These are phyloP conservation scores for Cavia aperea DNA, from an alignment of 2,113 vertebrate species.

Conservation along the genomic window DNA sequence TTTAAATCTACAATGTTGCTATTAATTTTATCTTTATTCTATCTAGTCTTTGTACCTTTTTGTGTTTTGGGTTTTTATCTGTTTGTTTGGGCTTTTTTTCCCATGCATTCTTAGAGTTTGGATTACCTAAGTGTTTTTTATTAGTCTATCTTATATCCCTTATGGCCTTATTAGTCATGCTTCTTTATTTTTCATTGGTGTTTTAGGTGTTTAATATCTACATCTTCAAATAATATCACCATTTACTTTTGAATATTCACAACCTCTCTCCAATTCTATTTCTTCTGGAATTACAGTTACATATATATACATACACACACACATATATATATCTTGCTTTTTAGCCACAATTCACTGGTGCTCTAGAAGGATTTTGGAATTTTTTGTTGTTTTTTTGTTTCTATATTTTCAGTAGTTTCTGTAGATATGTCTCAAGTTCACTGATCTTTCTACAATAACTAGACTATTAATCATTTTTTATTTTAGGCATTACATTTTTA, in stretches of 20 bases:
- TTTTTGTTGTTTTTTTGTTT: neutral
- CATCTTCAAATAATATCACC: neutral
- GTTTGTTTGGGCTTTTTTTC: neutral
- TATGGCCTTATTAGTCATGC: neutral
- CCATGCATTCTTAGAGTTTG: neutral
- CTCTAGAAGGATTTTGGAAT: too few species aligned
- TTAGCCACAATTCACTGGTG: neutral
- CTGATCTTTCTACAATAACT: neutral
- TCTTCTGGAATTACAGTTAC: neutral
- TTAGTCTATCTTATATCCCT: neutral
- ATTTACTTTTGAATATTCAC: neutral
- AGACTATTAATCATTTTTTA: neutral
- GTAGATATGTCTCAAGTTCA: neutral
- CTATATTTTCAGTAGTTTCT: neutral
- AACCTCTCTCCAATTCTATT: neutral
- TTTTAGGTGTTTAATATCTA: neutral
- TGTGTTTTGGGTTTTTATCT: neutral
- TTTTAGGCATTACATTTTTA: neutral
- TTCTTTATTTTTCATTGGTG: slow-evolving; percentile 5
- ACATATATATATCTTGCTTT: neutral
- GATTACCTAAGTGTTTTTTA: neutral
- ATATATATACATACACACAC: too few species aligned
- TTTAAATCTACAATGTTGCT: slow-evolving; percentile 3
- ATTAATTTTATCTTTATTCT: neutral
- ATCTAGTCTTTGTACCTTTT: neutral